Evolutionary conservation across 2,797 vertebrate species (phyloP).

Genomic region (Catamblyrhynchus diadema): DNA sequence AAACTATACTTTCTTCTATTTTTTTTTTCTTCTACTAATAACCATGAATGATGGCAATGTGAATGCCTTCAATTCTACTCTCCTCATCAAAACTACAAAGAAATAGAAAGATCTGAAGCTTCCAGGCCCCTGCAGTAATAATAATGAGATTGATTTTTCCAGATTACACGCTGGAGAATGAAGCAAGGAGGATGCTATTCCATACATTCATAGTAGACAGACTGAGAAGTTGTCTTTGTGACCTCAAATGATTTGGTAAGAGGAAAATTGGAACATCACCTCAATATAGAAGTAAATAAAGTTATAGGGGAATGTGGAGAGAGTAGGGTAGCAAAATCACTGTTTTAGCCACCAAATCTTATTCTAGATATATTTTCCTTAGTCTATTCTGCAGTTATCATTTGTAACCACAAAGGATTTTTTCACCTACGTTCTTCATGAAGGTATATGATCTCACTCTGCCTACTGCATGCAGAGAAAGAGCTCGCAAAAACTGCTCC

Average conservation of each 20-base stretch:
- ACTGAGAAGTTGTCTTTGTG: neutral
- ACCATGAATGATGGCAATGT: neutral
- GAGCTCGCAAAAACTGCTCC: neutral
- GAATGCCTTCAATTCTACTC: neutral
- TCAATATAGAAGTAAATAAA: neutral
- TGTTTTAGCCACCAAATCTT: neutral
- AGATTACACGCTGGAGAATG: neutral
- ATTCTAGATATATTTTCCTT: neutral
- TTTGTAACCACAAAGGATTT: rapidly evolving
- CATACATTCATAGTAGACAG: rapidly evolving
- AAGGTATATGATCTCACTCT: neutral
- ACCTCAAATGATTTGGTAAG: neutral
- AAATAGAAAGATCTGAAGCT: neutral
- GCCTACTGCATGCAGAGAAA: neutral
- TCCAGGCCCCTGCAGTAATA: neutral
- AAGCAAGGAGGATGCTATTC: neutral
- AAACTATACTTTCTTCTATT: neutral
- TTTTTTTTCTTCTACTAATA: neutral
- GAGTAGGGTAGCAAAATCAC: neutral
- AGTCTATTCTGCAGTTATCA: neutral
- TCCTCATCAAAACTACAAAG: neutral
- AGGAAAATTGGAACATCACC: neutral
- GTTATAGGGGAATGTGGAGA: neutral
- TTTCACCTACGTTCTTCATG: neutral
- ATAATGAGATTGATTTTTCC: neutral